Evolutionary conservation across 2,797 vertebrate species (phyloP), one percentile per base, ranked within the genome.

Genomic region (Hapalemur alaotrensis): DNA sequence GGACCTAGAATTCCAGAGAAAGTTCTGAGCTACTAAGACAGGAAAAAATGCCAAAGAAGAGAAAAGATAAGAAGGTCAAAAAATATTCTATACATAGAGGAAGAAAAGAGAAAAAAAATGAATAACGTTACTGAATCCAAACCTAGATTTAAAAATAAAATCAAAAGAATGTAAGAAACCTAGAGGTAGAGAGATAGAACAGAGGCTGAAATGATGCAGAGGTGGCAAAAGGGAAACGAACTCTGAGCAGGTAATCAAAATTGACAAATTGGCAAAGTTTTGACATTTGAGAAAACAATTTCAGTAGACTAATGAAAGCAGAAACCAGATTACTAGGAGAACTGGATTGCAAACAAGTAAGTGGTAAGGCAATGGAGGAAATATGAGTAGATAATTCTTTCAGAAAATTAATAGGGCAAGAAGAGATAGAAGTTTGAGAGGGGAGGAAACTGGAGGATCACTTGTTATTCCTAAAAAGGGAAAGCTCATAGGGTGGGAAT

Each of bases 141-240:
- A 87, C 43, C n/a, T 92, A 96, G 35, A 85, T 67, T 92, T 92
- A 23, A 79, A 82, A 89, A 96, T 4, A 96, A 25, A 57, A 5
- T 4, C 46, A 69, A 72, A 89, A 65, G 65, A 88, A 65, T 91
- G 65, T 70, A 93, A 97, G 86, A 82, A 81, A 87, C n/a, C 30
- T 89, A 83, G 15, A 94, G 41, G 12, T 5, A 18, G 18, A 93
- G 41, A 72, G 43, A 79, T 52, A 48, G 10, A 85, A 25, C 28
- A 78, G 41, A 7, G 32, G 50, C 28, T 82, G 54, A 50, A 38
- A 65, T 38, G 43, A 80, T 23, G 4, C 48, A 57, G 32, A 35
- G n/a, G 72, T n/a, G 2, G 57, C 65, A 61, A 54, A 90, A 78
- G 80, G n/a, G 32, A 50, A 73, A 81, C 30, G 20, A 84, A 84